phyloP scores from a whole-genome alignment of 2,888 invertebrate species.

The Nysson spinosus region DNA sequence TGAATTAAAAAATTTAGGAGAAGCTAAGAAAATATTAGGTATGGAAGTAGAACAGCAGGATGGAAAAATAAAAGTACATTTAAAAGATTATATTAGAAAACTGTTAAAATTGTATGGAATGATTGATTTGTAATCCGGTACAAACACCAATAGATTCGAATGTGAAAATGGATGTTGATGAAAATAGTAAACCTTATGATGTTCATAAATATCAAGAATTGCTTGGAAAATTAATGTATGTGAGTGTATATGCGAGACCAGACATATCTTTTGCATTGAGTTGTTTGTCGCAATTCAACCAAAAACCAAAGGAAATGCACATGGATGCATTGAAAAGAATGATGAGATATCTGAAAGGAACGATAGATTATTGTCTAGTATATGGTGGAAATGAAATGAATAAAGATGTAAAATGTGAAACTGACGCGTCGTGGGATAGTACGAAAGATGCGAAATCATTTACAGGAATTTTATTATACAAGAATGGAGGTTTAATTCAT shows the following conservation, averaged over 20 bases:
- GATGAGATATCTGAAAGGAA: too few species aligned
- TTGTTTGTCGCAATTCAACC: conserved; percentile 13
- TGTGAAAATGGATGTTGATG: conserved; percentile 5
- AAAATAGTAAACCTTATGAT: background rate
- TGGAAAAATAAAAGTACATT: conserved; percentile 6
- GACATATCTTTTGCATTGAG: conserved; percentile 4
- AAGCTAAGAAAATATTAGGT: conserved; percentile 7
- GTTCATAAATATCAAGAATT: conserved; percentile 5
- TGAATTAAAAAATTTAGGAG: too few species aligned
- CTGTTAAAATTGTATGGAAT: conserved; percentile 3
- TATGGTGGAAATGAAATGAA: background rate
- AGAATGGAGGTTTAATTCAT: conserved; percentile 1
- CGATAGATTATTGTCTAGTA: background rate
- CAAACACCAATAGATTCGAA: conserved; percentile 6
- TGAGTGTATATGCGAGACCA: conserved; percentile 7
- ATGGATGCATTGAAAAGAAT: conserved; percentile 11
- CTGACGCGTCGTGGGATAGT: too few species aligned
- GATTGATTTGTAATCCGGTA: conserved; percentile 3
- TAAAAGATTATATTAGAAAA: conserved; percentile 9
- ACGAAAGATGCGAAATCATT: too few species aligned
- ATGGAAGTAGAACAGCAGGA: conserved; percentile 13
- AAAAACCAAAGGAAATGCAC: background rate
- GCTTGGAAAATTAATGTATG: conserved; percentile 12
- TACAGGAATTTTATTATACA: background rate
- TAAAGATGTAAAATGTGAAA: background rate